These are phyloP conservation scores for Pimpla rufipes DNA, from an alignment of 2,888 invertebrate genomes.

Conservation along the genomic window DNA sequence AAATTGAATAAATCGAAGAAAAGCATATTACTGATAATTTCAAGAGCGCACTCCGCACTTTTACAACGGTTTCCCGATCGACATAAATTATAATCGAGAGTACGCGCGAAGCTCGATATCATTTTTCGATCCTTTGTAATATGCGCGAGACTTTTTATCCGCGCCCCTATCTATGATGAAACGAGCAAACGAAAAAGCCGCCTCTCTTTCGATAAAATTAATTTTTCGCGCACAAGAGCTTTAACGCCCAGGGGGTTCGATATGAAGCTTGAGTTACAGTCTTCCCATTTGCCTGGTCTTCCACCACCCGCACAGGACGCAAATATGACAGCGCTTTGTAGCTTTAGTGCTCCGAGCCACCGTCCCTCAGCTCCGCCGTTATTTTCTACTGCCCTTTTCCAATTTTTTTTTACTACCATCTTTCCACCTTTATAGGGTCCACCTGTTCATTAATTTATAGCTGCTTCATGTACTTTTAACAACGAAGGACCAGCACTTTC, in stretches of 20 bases:
- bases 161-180: background rate
- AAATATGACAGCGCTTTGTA: constrained; percentile 27
- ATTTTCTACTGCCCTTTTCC: constrained; percentile 5
- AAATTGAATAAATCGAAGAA: background rate
- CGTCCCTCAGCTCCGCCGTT: background rate
- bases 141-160: background rate
- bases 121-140: background rate
- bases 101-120: background rate
- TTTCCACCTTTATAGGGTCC: background rate
- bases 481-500: constrained; percentile 1
- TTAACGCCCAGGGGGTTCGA: background rate
- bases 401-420: background rate
- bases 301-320: background rate
- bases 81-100: background rate
- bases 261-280: constrained; percentile 22
- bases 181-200: background rate
- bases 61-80: background rate
- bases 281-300: constrained; percentile 16
- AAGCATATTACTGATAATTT: background rate
- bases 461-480: background rate
- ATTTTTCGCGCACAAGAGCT: constrained; percentile 8
- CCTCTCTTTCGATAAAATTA: constrained; percentile 20
- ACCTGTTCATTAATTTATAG: constrained; percentile 21
- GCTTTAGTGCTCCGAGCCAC: constrained; percentile 11
- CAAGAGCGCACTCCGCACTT: background rate